A percentile compares a stretch with the other conserved stretches of the same genome.
These are phyloP conservation scores for Hydrochoerus hydrochaeris DNA, from an alignment of 2,113 vertebrate species.

Conservation along the genomic window DNA sequence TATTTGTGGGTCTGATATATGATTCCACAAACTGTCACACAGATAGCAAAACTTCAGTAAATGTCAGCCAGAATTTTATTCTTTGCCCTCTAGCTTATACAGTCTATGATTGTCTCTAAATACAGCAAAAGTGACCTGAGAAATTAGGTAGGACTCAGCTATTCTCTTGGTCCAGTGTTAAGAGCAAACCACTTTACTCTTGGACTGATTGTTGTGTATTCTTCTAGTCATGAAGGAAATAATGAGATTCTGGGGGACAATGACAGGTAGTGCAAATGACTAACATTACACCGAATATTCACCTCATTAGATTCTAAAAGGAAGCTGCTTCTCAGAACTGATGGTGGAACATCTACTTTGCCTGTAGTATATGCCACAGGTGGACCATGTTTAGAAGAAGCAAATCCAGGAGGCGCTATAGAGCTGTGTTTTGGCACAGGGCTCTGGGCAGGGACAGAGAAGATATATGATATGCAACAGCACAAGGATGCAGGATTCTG, in stretches of 20 bases:
- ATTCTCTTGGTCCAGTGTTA: not conserved
- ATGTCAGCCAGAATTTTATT: accelerated
- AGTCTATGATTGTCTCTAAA: not conserved
- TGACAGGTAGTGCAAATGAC: not conserved
- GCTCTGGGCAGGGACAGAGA: too few species aligned
- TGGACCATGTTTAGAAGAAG: too few species aligned
- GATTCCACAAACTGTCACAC: accelerated
- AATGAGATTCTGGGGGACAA: not conserved
- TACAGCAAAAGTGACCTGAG: not conserved
- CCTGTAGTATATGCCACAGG: not conserved
- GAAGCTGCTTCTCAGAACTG: not conserved
- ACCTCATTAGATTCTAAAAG: not conserved
- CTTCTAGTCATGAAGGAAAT: not conserved
- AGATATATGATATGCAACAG: not conserved
- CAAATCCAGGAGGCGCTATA: not conserved
- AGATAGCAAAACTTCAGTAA: not conserved
- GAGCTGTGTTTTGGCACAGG: not conserved
- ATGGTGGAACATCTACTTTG: not conserved
- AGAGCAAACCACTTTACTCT: not conserved
- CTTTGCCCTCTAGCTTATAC: accelerated
- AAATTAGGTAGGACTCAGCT: not conserved
- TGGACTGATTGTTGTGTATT: not conserved
- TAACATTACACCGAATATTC: not conserved
- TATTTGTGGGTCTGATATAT: not conserved
- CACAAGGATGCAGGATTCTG: not conserved